Evolutionary conservation across 2,113 vertebrate genomes (phyloP), one percentile per base, ranked within the genome.

Genomic region (Ceyx melanurus): DNA sequence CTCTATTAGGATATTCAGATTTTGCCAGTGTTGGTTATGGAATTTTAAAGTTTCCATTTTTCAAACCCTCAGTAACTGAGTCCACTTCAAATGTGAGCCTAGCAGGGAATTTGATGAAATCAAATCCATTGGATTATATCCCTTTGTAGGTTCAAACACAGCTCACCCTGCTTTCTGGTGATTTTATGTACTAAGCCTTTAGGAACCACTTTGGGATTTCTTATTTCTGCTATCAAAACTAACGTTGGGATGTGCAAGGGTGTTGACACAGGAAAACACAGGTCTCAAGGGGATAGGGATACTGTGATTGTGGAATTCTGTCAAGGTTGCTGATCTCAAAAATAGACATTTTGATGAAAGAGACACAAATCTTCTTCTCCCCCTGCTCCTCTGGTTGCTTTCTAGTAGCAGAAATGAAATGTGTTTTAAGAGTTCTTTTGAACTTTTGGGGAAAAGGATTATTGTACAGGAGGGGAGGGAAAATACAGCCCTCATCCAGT

Each of bases 401-500:
- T 68, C 74, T 76, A 77, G 66, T 62, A 64, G 61, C n/a, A 77
- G 37, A 87, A 89, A 12, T 82, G 15, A 89, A 82, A 42, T 43
- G 33, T 54, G 26, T 43, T 85, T 62, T 82, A 31, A 40, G 54
- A 88, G 54, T 75, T 87, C 57, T 16, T 60, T 53, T 70, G n/a
- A 89, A 74, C 72, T 93, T 87, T 13, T 56, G 31, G 48, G 66
- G 64, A 81, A 78, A n/a, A 86, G 28, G 48, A 67, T 77, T 85
- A 60, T 79, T 87, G 56, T 71, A 20, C 13, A 15, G 23, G 16
- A 91, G 58, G 42, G 53, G 62, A 76, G 66, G 68, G 40, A 80
- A 92, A 89, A 86, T 80, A 45, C 40, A 89, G 40, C 53, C 56
- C 66, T 90, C 50, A 75, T 75, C 70, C 82, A n/a, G 37, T 93